Evolutionary conservation across 2,113 vertebrate genomes (phyloP).

Genomic region (Sinocyclocheilus anshuiensis): DNA sequence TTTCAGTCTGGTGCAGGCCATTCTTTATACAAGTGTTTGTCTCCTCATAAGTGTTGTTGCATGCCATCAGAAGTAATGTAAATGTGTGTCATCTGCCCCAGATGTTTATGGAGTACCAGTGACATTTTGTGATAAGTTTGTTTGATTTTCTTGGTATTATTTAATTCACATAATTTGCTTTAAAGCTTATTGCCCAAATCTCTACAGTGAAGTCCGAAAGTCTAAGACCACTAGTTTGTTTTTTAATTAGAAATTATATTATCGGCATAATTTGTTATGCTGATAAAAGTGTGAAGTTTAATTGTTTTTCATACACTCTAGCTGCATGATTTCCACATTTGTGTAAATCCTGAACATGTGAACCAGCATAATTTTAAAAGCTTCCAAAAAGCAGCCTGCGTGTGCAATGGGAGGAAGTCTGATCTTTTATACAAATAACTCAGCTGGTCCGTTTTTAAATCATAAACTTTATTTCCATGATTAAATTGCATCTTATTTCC

Average conservation of each 20-base stretch:
- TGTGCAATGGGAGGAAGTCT: not conserved
- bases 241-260: no score
- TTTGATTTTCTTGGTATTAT: not conserved
- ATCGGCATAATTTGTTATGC: not conserved
- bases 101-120: not conserved
- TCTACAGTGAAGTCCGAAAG: not conserved
- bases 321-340: not conserved
- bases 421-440: not conserved
- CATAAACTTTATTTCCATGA: not conserved
- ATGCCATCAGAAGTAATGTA: constrained; percentile 2
- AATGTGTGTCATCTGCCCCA: not conserved
- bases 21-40: not conserved
- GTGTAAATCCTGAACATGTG: not conserved
- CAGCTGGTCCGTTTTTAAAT: not conserved
- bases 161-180: not conserved
- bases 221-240: not conserved
- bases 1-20: not conserved
- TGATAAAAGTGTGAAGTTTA: no score
- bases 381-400: no score
- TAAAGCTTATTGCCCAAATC: not conserved
- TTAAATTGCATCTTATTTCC: not conserved
- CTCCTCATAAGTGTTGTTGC: not conserved
- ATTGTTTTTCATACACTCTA: no score
- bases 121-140: not conserved
- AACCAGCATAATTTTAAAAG: no score